Conservation (phyloP, 2,888 invertebrate species). For the Adineta ricciae region DNA sequence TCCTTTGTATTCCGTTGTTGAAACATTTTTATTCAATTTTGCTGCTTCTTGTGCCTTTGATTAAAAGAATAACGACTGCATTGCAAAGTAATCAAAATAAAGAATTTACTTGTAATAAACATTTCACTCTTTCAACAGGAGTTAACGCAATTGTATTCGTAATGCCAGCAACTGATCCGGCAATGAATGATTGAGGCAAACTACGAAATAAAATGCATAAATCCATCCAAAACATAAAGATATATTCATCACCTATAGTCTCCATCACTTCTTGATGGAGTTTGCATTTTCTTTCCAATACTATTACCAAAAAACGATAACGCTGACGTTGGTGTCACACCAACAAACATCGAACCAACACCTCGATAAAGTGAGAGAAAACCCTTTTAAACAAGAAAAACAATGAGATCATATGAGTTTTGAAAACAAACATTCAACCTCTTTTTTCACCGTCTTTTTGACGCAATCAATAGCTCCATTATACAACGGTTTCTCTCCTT, state of each 20-base stretch:
- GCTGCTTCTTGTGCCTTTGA: neutral
- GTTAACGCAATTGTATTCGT: conserved; percentile 94
- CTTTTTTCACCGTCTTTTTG: conserved; percentile 73
- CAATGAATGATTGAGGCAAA: conserved; percentile 26
- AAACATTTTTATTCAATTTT: conserved; percentile 59
- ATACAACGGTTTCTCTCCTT: conserved; percentile 70
- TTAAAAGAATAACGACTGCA: neutral
- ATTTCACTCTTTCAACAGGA: conserved; percentile 96
- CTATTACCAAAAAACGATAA: conserved; percentile 93
- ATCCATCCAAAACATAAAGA: neutral
- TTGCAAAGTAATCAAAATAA: neutral
- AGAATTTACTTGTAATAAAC: conserved; percentile 67
- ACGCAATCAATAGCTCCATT: conserved; percentile 84
- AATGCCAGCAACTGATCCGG: conserved; percentile 92
- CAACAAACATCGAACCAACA: conserved; percentile 76
- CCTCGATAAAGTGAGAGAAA: conserved; percentile 56
- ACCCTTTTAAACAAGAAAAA: conserved; percentile 45
- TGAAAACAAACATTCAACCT: conserved; percentile 55
- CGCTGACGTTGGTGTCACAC: conserved; percentile 93
- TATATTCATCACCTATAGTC: conserved; percentile 54
- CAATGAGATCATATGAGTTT: neutral
- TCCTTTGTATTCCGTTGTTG: conserved; percentile 67
- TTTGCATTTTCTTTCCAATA: conserved; percentile 75
- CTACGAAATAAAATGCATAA: neutral
- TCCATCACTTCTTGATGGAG: conserved; percentile 57